Conservation (phyloP, 2,888 invertebrate genomes). For the Phaonia tiefii region DNA sequence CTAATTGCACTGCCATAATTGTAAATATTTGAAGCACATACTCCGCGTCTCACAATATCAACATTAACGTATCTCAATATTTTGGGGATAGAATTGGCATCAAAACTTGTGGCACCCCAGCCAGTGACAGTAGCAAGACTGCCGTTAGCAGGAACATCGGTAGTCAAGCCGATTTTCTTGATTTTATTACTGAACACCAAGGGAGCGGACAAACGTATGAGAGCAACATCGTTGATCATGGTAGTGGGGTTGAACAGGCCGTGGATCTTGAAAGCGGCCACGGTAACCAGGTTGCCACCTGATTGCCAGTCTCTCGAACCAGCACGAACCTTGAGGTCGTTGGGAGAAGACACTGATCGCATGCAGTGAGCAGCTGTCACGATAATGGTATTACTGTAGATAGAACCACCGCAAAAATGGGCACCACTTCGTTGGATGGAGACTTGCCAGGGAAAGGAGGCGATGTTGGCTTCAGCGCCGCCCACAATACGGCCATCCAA, state of each 20-base stretch:
- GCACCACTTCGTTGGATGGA: slow-evolving; percentile 76
- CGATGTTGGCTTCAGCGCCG: slow-evolving; percentile 78
- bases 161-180: slow-evolving; percentile 72
- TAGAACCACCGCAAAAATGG: slow-evolving; percentile 81
- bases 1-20: slow-evolving; percentile 70
- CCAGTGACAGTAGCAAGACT: slow-evolving; percentile 76
- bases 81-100: slow-evolving; percentile 57
- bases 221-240: slow-evolving; percentile 79
- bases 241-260: slow-evolving; percentile 75
- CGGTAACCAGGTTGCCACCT: slow-evolving; percentile 77
- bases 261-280: slow-evolving; percentile 72
- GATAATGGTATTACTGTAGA: slow-evolving; percentile 74
- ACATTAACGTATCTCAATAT: slow-evolving; percentile 81
- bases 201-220: slow-evolving; percentile 77
- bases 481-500: slow-evolving; percentile 79
- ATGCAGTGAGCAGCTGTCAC: slow-evolving; percentile 81
- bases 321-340: slow-evolving; percentile 75
- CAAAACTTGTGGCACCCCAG: slow-evolving; percentile 79
- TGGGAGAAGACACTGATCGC: slow-evolving; percentile 61
- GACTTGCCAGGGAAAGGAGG: slow-evolving; percentile 80
- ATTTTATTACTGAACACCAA: slow-evolving; percentile 70
- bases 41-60: slow-evolving; percentile 74
- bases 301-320: slow-evolving; percentile 75
- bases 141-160: slow-evolving; percentile 71
- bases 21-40: slow-evolving; percentile 80